These are phyloP conservation scores for Bellardia pandia DNA, from an alignment of 2,888 invertebrate species.

Conservation along the genomic window DNA sequence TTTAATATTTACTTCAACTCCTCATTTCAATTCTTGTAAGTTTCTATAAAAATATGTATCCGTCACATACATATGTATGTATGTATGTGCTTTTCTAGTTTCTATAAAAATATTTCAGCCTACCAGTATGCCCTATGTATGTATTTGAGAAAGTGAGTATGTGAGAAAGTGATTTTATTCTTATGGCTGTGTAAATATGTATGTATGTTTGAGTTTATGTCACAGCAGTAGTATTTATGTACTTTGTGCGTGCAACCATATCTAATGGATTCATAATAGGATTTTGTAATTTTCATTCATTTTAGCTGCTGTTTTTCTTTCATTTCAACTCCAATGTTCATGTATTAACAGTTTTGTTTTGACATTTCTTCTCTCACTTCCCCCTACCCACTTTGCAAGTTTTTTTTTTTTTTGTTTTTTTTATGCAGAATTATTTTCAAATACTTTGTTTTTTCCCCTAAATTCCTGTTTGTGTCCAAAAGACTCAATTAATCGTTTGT, in stretches of 20 bases:
- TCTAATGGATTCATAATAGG: slow-evolving; percentile 82
- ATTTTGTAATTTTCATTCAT: slow-evolving; percentile 78
- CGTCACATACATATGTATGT: no score
- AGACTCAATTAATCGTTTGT: slow-evolving; percentile 52
- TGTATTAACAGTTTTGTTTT: slow-evolving; percentile 56
- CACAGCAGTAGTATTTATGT: slow-evolving; percentile 58
- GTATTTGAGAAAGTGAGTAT: slow-evolving; percentile 30
- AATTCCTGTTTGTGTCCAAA: not conserved
- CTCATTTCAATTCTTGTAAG: no score
- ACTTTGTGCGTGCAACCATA: slow-evolving; percentile 76
- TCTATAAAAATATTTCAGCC: not conserved
- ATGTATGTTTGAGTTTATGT: slow-evolving; percentile 52
- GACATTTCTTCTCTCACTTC: slow-evolving; percentile 31
- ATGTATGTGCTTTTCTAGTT: no score
- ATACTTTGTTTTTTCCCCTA: not conserved
- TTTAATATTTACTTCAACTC: no score
- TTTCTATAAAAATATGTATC: no score
- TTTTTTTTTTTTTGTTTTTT: slow-evolving; percentile 4
- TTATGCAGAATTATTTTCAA: no score
- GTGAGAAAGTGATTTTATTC: slow-evolving; percentile 16
- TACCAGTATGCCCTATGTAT: slow-evolving; percentile 15
- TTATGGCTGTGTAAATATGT: not conserved
- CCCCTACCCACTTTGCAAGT: not conserved
- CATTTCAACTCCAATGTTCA: slow-evolving; percentile 47
- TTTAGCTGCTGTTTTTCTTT: slow-evolving; percentile 64